Conservation (phyloP, 2,888 invertebrate genomes). For the Hoplodrina blanda region DNA sequence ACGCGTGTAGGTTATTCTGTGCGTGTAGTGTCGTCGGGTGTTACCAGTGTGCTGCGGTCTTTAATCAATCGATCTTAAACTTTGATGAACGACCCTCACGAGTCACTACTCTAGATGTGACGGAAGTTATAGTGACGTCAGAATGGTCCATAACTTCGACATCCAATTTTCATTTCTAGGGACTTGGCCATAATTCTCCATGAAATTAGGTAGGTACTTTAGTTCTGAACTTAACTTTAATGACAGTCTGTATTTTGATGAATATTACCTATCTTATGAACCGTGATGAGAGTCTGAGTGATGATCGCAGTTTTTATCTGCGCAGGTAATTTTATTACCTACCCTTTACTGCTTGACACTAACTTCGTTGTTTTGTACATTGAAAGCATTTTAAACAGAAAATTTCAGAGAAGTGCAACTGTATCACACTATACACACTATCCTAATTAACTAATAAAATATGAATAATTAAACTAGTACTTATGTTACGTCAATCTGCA, state of each 20-base stretch:
- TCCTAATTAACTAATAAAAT: too few species aligned
- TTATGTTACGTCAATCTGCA: too few species aligned
- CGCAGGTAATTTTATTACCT: neutral
- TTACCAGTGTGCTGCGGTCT: too few species aligned
- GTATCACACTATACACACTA: too few species aligned
- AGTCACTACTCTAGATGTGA: too few species aligned
- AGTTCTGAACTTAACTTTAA: neutral
- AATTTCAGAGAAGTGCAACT: too few species aligned
- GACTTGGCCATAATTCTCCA: neutral
- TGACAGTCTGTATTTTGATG: neutral
- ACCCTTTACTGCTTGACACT: neutral
- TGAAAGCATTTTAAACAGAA: neutral
- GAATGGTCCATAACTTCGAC: slow-evolving; percentile 9
- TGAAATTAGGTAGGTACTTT: neutral
- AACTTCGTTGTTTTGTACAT: neutral
- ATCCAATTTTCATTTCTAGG: slow-evolving; percentile 2
- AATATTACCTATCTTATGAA: neutral
- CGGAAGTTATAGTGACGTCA: slow-evolving; percentile 1
- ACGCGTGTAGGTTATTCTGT: too few species aligned
- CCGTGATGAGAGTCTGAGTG: neutral
- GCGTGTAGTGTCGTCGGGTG: too few species aligned
- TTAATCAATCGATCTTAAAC: too few species aligned
- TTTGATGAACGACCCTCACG: too few species aligned
- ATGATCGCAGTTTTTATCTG: neutral
- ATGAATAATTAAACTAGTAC: too few species aligned